A percentile compares a stretch with the other conserved stretches of the same genome.
These are phyloP conservation scores for Lynx canadensis DNA, from an alignment of 2,113 vertebrate genomes.

Conservation along the genomic window DNA sequence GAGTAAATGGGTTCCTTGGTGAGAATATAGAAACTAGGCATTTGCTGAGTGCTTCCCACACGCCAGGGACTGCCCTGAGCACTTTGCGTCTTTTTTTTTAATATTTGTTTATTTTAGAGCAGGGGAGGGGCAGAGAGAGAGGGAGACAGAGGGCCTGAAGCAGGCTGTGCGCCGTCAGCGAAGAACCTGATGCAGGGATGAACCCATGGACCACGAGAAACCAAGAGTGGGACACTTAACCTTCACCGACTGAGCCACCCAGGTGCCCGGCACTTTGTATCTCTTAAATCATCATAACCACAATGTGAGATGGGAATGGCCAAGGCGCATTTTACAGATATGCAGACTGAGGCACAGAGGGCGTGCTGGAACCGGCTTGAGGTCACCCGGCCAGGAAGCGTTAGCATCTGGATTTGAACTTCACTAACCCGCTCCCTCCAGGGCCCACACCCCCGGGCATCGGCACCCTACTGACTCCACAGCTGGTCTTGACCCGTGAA, in stretches of 20 bases:
- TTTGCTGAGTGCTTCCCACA: too few species aligned
- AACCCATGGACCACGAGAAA: too few species aligned
- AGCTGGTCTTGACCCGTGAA: neutral
- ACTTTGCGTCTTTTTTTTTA: neutral
- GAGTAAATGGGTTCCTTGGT: neutral
- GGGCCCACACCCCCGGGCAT: rapidly evolving
- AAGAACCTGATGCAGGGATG: too few species aligned
- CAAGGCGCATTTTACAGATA: neutral
- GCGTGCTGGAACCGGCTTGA: neutral
- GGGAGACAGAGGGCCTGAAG: too few species aligned
- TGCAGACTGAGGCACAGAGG: neutral
- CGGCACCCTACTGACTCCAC: rapidly evolving
- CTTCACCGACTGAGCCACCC: neutral
- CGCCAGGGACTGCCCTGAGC: neutral
- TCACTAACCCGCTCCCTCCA: neutral
- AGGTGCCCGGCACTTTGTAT: neutral
- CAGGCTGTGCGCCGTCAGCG: too few species aligned
- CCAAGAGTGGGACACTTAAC: too few species aligned
- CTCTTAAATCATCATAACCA: neutral
- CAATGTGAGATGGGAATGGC: neutral
- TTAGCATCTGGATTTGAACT: neutral
- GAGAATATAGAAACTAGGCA: rapidly evolving
- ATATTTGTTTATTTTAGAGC: too few species aligned
- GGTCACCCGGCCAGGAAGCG: neutral
- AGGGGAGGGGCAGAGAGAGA: too few species aligned